Percentiles rank a stretch among this genome's conserved stretches.
phyloP scores from a whole-genome alignment of 2,797 vertebrate species.

The Otolemur crassicaudatus region DNA sequence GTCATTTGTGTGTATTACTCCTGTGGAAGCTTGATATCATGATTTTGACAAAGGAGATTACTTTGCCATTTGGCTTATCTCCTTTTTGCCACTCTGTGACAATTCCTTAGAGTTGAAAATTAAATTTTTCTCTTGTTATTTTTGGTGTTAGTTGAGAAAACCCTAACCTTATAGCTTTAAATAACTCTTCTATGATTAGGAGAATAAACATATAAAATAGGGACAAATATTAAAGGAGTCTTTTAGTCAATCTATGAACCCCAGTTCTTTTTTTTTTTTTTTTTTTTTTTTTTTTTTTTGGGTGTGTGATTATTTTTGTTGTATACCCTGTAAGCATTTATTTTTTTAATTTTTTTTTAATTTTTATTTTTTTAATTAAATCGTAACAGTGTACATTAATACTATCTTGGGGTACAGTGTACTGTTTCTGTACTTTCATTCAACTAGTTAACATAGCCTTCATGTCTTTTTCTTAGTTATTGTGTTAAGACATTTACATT shows the following conservation, averaged over 20 bases:
- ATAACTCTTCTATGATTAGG: conserved; percentile 18
- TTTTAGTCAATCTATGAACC: not conserved
- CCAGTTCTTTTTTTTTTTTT: not conserved
- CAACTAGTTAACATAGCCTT: no score
- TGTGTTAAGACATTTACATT: no score
- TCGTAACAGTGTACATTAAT: no score
- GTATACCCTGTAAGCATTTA: no score
- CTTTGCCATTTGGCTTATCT: not conserved
- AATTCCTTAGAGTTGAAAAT: not conserved
- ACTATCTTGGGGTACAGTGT: no score
- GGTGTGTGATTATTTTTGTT: no score
- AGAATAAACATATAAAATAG: conserved; percentile 13
- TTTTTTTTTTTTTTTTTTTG: no score
- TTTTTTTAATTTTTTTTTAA: no score
- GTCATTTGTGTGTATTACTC: not conserved
- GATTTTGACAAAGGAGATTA: not conserved
- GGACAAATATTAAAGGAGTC: not conserved
- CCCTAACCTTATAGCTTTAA: not conserved
- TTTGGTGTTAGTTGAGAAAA: not conserved
- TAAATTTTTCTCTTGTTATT: not conserved
- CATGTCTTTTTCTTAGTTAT: no score
- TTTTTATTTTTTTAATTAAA: no score
- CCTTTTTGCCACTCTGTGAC: not conserved
- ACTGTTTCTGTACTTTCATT: no score
- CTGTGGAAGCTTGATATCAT: not conserved